Evolutionary conservation across 2,797 vertebrate species (phyloP), one percentile per base, ranked within the genome.

Genomic region (Lagocephalus sceleratus): DNA sequence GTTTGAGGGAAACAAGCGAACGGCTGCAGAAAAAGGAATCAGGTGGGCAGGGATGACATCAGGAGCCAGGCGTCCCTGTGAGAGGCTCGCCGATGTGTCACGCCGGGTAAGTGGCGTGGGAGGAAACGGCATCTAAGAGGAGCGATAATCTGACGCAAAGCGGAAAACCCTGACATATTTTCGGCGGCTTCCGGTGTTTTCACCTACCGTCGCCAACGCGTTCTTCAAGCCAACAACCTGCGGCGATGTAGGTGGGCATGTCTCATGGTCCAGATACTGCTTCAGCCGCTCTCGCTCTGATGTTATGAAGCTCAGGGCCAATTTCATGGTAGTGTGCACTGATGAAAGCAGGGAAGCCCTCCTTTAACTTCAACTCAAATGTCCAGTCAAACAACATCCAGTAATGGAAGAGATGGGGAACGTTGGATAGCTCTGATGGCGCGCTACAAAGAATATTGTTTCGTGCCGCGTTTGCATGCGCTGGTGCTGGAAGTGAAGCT

Each of bases 241-340:
- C 16, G 92, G 89, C 2, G 95, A 93, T 12, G 94, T 91, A 7
- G 94, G 86, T 14, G 89, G 87, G 32, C 79, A 79, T 1, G 89
- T 68, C 17, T 97, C 94, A 0, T 92, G 89, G 48, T 96, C 96
- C 84, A 93, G 64, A 78, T 92, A 87, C 50, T 95, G 94, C 77
- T 90, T 96, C 76, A 99, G 78, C 72, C 91, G 91, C 78, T 97
- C 94, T 65, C 89, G 92, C 78, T 98, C 97, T 16, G 86, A 71
- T 19, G 91, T 92, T 39, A 98, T 84, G n/a, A 90, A 90, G 75
- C 87, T 89, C 75, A 97, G 91, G 54, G 92, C 92, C 11, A 92
- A 92, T 86, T 91, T 98, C 92, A 98, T 91, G 75, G 91, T 92
- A 65, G 88, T 86, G 78, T 97, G 93, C 79, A 97, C 97, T 99